phyloP scores from a whole-genome alignment of 1,140 invertebrate genomes.

The Chionoecetes opilio region DNA sequence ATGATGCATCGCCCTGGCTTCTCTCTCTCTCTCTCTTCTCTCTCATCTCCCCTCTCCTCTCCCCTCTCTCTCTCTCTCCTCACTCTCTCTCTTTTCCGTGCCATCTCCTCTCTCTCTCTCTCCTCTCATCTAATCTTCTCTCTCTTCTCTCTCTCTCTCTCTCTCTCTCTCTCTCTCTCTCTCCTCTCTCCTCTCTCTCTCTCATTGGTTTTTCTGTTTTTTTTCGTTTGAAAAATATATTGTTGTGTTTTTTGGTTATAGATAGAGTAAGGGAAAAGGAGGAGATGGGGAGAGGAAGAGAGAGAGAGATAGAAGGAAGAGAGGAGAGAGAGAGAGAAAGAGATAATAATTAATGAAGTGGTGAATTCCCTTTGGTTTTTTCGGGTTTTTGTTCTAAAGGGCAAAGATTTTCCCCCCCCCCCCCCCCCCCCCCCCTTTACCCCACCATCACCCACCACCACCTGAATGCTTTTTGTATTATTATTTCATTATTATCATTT shows the following conservation, averaged over 20 bases:
- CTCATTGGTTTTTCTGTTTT: background rate
- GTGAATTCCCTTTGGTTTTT: background rate
- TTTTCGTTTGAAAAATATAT: too few relatives aligned
- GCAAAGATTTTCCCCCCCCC: too few relatives aligned
- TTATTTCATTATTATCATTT: too few relatives aligned
- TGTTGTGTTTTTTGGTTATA: too few relatives aligned
- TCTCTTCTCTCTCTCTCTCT: slow-evolving; percentile 58
- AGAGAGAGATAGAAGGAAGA: too few relatives aligned
- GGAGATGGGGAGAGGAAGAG: too few relatives aligned
- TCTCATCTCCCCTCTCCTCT: slow-evolving; percentile 27
- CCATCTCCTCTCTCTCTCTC: background rate
- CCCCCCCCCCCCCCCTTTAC: too few relatives aligned
- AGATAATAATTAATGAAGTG: too few relatives aligned
- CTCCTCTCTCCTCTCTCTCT: background rate
- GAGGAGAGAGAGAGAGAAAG: too few relatives aligned
- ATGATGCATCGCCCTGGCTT: background rate
- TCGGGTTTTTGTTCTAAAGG: too few relatives aligned
- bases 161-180: slow-evolving; percentile 43
- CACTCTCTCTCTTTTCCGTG: background rate
- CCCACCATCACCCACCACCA: too few relatives aligned
- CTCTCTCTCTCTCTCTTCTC: slow-evolving; percentile 22
- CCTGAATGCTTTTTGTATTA: too few relatives aligned
- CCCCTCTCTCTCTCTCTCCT: background rate
- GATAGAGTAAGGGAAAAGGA: background rate
- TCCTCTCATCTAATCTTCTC: background rate